Conservation (phyloP, 2,113 vertebrate genomes). For the Myrmophylax atrothorax region DNA sequence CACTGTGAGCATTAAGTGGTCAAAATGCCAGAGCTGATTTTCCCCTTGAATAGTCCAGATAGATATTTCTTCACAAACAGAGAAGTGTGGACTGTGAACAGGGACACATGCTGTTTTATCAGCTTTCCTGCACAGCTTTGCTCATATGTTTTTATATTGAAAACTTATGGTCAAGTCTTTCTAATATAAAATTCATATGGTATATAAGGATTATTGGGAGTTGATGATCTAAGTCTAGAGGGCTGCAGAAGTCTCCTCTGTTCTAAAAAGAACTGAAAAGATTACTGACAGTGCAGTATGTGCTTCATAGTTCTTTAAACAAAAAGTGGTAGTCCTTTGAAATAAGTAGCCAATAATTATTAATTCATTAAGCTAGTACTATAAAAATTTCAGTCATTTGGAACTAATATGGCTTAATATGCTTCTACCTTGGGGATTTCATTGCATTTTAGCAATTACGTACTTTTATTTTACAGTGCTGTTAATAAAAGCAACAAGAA, state of each 20-base stretch:
- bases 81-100: background rate
- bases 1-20: background rate
- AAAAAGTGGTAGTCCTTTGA: conserved; percentile 1
- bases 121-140: background rate
- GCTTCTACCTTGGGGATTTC: background rate
- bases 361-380: conserved; percentile 21
- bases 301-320: background rate
- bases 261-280: background rate
- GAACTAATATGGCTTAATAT: conserved; percentile 8
- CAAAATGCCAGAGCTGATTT: background rate
- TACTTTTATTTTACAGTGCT: conserved; percentile 25
- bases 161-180: background rate
- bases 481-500: conserved; percentile 8
- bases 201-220: background rate
- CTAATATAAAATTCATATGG: background rate
- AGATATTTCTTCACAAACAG: background rate
- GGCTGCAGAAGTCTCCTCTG: background rate
- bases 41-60: background rate
- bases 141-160: background rate
- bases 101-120: background rate
- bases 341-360: conserved; percentile 15
- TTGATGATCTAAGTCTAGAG: background rate
- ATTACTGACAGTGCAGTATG: background rate
- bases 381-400: conserved; percentile 38
- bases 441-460: conserved; percentile 18